A percentile compares a stretch with the other conserved stretches of the same genome.
Conservation (phyloP, 2,888 invertebrate genomes). For the Liodrosophila aerea region DNA sequence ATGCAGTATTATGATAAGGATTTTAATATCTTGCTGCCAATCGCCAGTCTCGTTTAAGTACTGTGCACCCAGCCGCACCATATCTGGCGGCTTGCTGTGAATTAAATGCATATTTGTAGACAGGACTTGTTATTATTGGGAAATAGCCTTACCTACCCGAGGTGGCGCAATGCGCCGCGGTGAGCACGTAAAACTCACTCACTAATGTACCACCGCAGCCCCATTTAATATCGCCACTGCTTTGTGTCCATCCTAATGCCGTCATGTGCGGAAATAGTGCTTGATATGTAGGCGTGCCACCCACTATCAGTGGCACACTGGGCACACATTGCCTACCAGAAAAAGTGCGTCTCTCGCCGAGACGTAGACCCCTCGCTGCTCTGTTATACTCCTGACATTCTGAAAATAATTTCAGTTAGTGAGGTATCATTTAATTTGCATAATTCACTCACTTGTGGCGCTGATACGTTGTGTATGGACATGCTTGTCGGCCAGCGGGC, state of each 20-base stretch:
- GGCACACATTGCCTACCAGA: slow-evolving; percentile 77
- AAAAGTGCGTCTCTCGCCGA: slow-evolving; percentile 58
- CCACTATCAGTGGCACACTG: slow-evolving; percentile 84
- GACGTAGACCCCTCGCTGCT: slow-evolving; percentile 64
- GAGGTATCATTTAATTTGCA: too few species aligned
- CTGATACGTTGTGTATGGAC: slow-evolving; percentile 74
- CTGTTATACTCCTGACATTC: slow-evolving; percentile 84
- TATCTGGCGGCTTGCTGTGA: slow-evolving; percentile 83
- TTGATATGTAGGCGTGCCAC: slow-evolving; percentile 83
- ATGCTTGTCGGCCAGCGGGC: slow-evolving; percentile 78
- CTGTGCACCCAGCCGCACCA: slow-evolving; percentile 84
- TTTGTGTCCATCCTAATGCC: slow-evolving; percentile 80
- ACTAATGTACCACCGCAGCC: slow-evolving; percentile 83
- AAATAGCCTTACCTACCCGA: slow-evolving; percentile 72
- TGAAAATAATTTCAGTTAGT: slow-evolving; percentile 43
- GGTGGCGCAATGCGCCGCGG: slow-evolving; percentile 84
- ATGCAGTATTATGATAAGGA: slow-evolving; percentile 83
- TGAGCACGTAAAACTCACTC: slow-evolving; percentile 83
- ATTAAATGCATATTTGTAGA: slow-evolving; percentile 5
- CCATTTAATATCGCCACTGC: slow-evolving; percentile 71
- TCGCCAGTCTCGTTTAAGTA: slow-evolving; percentile 82
- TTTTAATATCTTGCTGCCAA: slow-evolving; percentile 82
- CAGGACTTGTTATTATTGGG: too few species aligned
- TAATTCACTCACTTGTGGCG: slow-evolving; percentile 69
- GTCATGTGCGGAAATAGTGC: slow-evolving; percentile 85